phyloP scores from a whole-genome alignment of 2,113 vertebrate genomes.

The Conger conger region DNA sequence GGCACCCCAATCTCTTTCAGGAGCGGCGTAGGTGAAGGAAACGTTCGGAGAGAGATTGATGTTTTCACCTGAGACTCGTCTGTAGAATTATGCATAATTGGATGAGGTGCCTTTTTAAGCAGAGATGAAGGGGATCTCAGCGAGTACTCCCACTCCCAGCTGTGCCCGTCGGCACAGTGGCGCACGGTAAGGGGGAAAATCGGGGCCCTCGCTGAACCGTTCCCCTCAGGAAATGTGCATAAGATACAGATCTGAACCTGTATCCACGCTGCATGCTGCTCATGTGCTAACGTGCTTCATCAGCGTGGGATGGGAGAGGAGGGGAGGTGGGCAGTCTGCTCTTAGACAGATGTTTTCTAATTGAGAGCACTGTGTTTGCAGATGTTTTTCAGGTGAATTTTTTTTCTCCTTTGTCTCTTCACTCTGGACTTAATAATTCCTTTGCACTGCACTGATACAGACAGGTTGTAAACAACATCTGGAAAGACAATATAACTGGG shows the following conservation, averaged over 20 bases:
- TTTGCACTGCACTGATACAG: too few relatives aligned
- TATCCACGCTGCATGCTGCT: too few relatives aligned
- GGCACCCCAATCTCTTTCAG: conserved; percentile 6
- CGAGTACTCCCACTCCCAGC: conserved; percentile 1
- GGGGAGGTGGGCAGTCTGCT: neutral
- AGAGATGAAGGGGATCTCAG: neutral
- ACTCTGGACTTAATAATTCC: too few relatives aligned
- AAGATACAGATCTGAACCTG: neutral
- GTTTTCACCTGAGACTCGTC: conserved; percentile 8
- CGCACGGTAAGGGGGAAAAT: neutral
- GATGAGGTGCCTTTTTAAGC: neutral
- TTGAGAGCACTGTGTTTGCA: neutral
- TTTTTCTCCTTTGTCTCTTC: too few relatives aligned
- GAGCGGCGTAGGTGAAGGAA: neutral
- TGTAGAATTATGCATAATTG: neutral
- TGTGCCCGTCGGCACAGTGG: neutral
- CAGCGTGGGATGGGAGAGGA: neutral
- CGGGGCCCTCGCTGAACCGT: neutral
- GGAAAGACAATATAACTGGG: too few relatives aligned
- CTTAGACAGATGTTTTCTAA: neutral
- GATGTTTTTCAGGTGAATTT: too few relatives aligned
- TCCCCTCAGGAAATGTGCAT: neutral
- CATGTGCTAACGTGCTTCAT: too few relatives aligned
- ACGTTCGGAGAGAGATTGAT: neutral
- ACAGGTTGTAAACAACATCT: too few relatives aligned